A percentile compares a stretch with the other conserved stretches of the same genome.
Conservation (phyloP, 2,797 vertebrate species). For the Chromobotia macracanthus region DNA sequence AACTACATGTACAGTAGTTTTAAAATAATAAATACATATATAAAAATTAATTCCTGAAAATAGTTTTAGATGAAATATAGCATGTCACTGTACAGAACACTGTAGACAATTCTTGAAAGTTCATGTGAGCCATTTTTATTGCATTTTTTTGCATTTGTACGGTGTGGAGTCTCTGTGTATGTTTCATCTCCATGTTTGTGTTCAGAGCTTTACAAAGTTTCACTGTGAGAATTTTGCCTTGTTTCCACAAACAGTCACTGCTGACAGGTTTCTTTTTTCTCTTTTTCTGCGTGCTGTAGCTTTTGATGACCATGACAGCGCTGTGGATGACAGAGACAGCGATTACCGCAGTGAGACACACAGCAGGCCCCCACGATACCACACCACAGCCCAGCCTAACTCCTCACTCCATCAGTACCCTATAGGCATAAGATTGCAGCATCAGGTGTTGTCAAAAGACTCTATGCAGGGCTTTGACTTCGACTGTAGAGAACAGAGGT, state of each 20-base stretch:
- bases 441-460: constrained; percentile 75
- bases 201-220: background rate
- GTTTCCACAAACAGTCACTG: background rate
- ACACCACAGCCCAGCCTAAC: constrained; percentile 88
- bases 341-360: constrained; percentile 93
- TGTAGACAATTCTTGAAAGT: background rate
- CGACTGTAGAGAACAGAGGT: constrained; percentile 84
- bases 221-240: background rate
- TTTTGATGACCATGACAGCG: constrained; percentile 90
- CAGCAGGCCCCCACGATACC: constrained; percentile 84
- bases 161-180: background rate
- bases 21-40: constrained; percentile 12
- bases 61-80: background rate
- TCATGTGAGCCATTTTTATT: background rate
- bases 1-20: constrained; percentile 63
- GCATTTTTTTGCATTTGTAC: background rate
- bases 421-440: constrained; percentile 77
- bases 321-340: constrained; percentile 87
- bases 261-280: constrained; percentile 14
- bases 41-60: background rate
- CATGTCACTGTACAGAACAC: background rate
- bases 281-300: constrained; percentile 72
- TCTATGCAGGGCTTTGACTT: constrained; percentile 81
- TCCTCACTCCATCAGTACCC: constrained; percentile 92
- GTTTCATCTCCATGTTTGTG: background rate